Evolutionary conservation across 35 echinoderm and acorn worm genomes (phyloP).

Genomic region (Lytechinus pictus): DNA sequence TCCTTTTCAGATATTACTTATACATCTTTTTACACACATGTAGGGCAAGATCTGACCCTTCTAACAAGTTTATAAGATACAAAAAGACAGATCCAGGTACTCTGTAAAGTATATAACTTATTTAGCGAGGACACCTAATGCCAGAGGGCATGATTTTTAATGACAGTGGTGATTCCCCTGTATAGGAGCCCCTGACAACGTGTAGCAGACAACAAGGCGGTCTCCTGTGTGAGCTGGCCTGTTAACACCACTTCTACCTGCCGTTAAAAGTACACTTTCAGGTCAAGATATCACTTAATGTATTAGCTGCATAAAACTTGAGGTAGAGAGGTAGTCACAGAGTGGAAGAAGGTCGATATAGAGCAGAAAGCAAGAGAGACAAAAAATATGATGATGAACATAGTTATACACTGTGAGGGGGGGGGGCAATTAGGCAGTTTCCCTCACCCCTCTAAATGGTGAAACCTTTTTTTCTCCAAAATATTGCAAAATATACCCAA

Average conservation of each 20-base stretch:
- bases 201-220: conserved; percentile 20
- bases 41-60: background rate
- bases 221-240: conserved; percentile 2
- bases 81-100: background rate
- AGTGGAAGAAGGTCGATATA: background rate
- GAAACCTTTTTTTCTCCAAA: too few species aligned
- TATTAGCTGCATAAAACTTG: background rate
- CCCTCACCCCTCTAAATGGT: too few species aligned
- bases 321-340: background rate
- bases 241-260: conserved; percentile 7
- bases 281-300: conserved; percentile 10
- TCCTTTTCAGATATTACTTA: too few species aligned
- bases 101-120: background rate
- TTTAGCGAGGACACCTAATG: background rate
- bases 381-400: background rate
- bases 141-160: background rate
- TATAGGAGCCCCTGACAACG: background rate
- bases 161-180: conserved; percentile 21
- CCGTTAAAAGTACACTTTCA: background rate
- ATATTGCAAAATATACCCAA: too few species aligned
- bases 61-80: background rate
- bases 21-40: background rate
- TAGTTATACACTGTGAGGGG: background rate
- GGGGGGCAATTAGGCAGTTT: background rate
- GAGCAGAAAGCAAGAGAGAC: background rate